A percentile compares a stretch with the other conserved stretches of the same genome.
Evolutionary conservation across 2,888 invertebrate genomes (phyloP).

Genomic region (Acleris laterana): DNA sequence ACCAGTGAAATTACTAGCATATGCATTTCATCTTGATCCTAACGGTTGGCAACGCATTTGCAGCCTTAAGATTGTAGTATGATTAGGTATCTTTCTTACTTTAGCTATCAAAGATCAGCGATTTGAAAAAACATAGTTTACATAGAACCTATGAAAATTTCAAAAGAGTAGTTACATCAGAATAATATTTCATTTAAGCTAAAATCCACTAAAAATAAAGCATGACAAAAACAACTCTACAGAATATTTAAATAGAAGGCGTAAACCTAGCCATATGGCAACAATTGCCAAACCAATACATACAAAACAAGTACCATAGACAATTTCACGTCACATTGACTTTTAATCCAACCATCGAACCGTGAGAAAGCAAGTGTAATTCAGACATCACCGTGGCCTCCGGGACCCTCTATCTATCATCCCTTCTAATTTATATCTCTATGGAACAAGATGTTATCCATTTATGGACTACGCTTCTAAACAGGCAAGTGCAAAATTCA

Average conservation of each 20-base stretch:
- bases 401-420: constrained; percentile 45
- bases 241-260: neutral
- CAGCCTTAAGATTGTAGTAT: too few relatives aligned
- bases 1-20: too few relatives aligned
- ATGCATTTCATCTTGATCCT: too few relatives aligned
- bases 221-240: too few relatives aligned
- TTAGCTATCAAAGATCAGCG: too few relatives aligned
- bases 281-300: constrained; percentile 1
- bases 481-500: constrained; percentile 80
- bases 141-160: too few relatives aligned
- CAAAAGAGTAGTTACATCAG: too few relatives aligned
- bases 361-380: constrained; percentile 68
- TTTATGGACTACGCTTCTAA: constrained; percentile 51
- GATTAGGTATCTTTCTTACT: too few relatives aligned
- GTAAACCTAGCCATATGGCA: constrained; percentile 12
- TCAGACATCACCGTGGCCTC: constrained; percentile 48
- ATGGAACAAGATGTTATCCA: constrained; percentile 74
- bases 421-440: constrained; percentile 54
- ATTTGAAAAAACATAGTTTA: too few relatives aligned
- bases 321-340: constrained; percentile 58
- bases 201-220: too few relatives aligned
- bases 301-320: constrained; percentile 24
- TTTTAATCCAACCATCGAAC: constrained; percentile 54
- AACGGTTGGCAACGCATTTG: too few relatives aligned
- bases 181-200: too few relatives aligned